Percentiles rank a stretch among this genome's conserved stretches.
These are phyloP conservation scores for Eremophila alpestris DNA, from an alignment of 2,797 vertebrate genomes.

Conservation along the genomic window DNA sequence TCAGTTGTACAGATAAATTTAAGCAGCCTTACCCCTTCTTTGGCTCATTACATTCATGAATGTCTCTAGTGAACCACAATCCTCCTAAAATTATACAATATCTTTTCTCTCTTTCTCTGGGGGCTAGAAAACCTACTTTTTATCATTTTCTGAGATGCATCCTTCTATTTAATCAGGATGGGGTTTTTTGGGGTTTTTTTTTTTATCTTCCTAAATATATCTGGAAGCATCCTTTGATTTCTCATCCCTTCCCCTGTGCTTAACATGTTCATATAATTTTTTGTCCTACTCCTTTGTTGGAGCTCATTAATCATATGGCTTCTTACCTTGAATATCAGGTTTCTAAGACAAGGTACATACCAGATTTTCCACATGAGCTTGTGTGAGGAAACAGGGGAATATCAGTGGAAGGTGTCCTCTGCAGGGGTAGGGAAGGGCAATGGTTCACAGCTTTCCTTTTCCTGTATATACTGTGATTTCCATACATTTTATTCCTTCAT, in stretches of 20 bases:
- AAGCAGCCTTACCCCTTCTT: conserved; percentile 12
- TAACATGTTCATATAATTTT: background rate
- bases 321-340: background rate
- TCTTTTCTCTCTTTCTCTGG: background rate
- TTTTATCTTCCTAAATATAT: background rate
- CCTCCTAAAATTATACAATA: background rate
- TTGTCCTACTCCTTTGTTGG: background rate
- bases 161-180: conserved; percentile 3
- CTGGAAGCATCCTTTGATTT: background rate
- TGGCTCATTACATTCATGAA: background rate
- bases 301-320: background rate
- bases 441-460: background rate
- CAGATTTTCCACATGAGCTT: background rate
- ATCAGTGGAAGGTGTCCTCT: background rate
- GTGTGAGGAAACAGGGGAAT: background rate
- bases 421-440: background rate
- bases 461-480: background rate
- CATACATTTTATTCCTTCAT: background rate
- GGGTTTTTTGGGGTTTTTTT: background rate
- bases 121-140: background rate
- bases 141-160: background rate
- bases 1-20: conserved; percentile 28
- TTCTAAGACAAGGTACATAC: background rate
- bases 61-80: conserved; percentile 27
- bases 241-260: background rate